Base-by-base conservation (phyloP, 2,888 invertebrate species). In the Ethmia dodecea region DNA sequence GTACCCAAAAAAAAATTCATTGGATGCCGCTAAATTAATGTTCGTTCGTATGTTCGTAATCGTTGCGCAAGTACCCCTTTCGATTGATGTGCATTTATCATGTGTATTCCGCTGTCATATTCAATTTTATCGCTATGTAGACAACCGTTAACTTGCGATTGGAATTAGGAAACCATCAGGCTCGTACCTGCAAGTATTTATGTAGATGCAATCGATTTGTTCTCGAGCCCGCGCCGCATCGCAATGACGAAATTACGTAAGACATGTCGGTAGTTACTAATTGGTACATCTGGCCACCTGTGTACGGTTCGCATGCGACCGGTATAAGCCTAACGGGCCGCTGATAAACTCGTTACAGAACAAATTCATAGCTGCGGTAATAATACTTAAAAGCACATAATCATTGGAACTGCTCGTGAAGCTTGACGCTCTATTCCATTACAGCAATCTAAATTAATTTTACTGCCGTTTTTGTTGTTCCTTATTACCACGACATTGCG, bases 281-380 rank as follows among this genome's bases (percentile, higher is more conserved):
- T 79, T 78, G 74, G 57, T 61, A 64, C 63, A 50, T 61, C 57
- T 60, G 57, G 56, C 57, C 50, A 47, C 49, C 50, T 51, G 25
- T 25, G 58, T 64, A 53, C 55, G 16, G 53, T 54, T 55, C 56
- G 56, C 55, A 55, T 61, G 49, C 56, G 65, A 65, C 73, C 65
- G 75, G 72, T 70, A 55, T 47, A 49, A 44, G 53, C 57, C 45
- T 73, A 80, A 83, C 78, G 81, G 80, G 43, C 57, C 55, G 53
- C 52, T 60, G 46, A 47, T 55, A 64, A 70, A 75, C 73, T 77
- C 58, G 74, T 77, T 75, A 73, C 63, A 63, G 60, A 67, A 71
- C 66, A 58, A 70, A 71, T 67, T 70, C 65, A 71, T 66, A 53
- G 44, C 47, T 47, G 39, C 45, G 35, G 49, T 59, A 54, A 53